Evolutionary conservation across 2,113 vertebrate genomes (phyloP).

Genomic region (Colius striatus): DNA sequence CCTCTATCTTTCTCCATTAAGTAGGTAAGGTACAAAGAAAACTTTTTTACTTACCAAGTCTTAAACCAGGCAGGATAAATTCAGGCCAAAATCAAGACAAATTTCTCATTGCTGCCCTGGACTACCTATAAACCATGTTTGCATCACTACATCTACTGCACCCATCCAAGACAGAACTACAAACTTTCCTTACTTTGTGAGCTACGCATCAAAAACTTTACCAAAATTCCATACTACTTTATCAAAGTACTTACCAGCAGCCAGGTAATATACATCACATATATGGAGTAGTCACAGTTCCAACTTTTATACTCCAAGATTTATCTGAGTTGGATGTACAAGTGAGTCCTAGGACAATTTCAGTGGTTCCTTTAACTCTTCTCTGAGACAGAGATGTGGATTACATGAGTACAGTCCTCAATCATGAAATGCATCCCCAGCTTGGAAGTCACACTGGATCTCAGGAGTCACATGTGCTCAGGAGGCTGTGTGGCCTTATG

Average conservation of each 20-base stretch:
- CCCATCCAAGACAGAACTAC: not conserved
- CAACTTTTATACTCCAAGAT: not conserved
- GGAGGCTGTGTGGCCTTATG: slow-evolving; percentile 17
- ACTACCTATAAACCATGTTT: not conserved
- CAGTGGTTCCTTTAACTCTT: not conserved
- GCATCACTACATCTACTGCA: not conserved
- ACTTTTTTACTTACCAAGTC: not conserved
- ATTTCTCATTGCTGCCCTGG: not conserved
- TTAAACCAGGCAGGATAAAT: not conserved
- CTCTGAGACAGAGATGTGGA: not conserved
- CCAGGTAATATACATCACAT: not conserved
- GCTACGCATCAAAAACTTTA: not conserved
- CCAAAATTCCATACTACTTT: not conserved
- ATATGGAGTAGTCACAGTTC: not conserved
- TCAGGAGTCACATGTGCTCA: slow-evolving; percentile 14
- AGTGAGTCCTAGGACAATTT: not conserved
- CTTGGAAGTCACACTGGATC: not conserved
- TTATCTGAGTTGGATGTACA: not conserved
- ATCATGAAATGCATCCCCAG: not conserved
- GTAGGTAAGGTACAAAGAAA: not conserved
- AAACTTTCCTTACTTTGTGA: not conserved
- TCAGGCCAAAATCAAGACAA: not conserved
- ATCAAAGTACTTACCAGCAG: not conserved
- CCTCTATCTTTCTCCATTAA: not conserved
- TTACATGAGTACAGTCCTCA: not conserved